Evolutionary conservation across 2,888 invertebrate species (phyloP).

Genomic region (Eristalinus aeneus): DNA sequence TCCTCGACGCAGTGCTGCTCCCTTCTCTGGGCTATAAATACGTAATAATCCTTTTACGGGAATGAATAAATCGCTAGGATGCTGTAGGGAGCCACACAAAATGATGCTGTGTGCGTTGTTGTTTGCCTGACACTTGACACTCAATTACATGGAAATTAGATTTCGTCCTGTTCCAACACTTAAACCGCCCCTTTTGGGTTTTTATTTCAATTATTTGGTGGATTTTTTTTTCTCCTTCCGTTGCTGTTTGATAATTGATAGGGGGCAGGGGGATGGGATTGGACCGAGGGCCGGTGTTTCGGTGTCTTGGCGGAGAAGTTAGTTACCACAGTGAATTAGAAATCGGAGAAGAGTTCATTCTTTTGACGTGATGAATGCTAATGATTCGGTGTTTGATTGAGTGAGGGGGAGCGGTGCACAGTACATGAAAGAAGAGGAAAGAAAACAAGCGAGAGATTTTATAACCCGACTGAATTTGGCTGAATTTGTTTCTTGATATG

Average conservation of each 20-base stretch:
- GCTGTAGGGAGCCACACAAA: conserved; percentile 32
- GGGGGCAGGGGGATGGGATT: neutral
- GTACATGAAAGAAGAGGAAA: too few relatives aligned
- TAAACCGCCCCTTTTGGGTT: conserved; percentile 34
- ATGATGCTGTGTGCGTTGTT: conserved; percentile 53
- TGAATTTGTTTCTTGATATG: too few relatives aligned
- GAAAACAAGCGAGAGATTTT: too few relatives aligned
- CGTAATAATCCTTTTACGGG: conserved; percentile 69
- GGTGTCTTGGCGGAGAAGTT: neutral
- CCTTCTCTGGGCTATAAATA: conserved; percentile 44
- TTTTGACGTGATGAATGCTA: neutral
- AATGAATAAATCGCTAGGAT: conserved; percentile 62
- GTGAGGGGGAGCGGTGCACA: too few relatives aligned
- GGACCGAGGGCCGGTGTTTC: too few relatives aligned
- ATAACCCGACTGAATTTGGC: too few relatives aligned
- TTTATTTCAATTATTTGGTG: conserved; percentile 13
- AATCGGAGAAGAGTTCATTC: neutral
- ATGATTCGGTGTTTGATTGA: neutral
- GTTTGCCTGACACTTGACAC: conserved; percentile 66
- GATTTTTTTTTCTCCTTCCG: neutral
- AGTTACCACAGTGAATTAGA: neutral
- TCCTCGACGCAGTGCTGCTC: conserved; percentile 7
- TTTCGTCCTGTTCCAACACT: conserved; percentile 36
- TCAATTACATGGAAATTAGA: conserved; percentile 67
- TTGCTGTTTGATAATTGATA: neutral